These are phyloP conservation scores for Drosophila neonasuta DNA, from an alignment of 2,888 invertebrate species.

Conservation along the genomic window DNA sequence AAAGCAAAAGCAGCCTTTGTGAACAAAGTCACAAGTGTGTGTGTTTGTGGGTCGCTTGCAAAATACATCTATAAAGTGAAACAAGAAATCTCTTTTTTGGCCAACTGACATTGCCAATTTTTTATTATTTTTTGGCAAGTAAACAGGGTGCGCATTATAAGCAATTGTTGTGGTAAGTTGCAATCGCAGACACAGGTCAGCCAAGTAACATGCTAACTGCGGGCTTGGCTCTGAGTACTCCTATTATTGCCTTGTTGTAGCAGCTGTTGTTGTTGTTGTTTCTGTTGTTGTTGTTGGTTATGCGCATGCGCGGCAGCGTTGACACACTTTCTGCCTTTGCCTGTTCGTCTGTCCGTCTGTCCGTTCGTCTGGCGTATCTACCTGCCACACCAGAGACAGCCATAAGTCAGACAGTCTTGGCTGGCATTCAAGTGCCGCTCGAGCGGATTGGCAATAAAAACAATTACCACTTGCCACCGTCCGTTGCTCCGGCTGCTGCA, in stretches of 20 bases:
- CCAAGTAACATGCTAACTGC: slow-evolving; percentile 39
- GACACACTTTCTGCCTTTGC: slow-evolving; percentile 69
- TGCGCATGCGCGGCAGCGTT: slow-evolving; percentile 72
- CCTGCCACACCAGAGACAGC: slow-evolving; percentile 42
- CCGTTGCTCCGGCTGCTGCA: slow-evolving; percentile 36
- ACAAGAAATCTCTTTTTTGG: slow-evolving; percentile 49
- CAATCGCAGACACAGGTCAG: slow-evolving; percentile 6
- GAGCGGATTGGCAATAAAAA: slow-evolving; percentile 69
- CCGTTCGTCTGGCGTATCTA: slow-evolving; percentile 10
- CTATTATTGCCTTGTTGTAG: slow-evolving; percentile 20
- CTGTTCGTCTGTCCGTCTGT: slow-evolving; percentile 4
- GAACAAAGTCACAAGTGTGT: slow-evolving; percentile 1
- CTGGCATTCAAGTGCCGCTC: slow-evolving; percentile 58
- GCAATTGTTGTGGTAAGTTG: slow-evolving; percentile 65
- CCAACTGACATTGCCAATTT: slow-evolving; percentile 31
- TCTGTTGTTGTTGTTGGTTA: slow-evolving; percentile 37
- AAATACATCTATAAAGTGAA: slow-evolving; percentile 56
- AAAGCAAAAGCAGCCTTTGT: slow-evolving; percentile 28
- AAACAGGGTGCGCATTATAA: slow-evolving; percentile 47
- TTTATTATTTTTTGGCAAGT: slow-evolving; percentile 16
- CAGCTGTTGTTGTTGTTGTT: slow-evolving; percentile 14
- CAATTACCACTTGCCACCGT: slow-evolving; percentile 67
- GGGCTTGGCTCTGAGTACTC: slow-evolving; percentile 6
- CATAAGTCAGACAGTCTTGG: slow-evolving; percentile 31
- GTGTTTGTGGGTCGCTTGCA: slow-evolving; percentile 41